Conservation (phyloP, 2,888 invertebrate genomes). For the Gasteruption jaculator region DNA sequence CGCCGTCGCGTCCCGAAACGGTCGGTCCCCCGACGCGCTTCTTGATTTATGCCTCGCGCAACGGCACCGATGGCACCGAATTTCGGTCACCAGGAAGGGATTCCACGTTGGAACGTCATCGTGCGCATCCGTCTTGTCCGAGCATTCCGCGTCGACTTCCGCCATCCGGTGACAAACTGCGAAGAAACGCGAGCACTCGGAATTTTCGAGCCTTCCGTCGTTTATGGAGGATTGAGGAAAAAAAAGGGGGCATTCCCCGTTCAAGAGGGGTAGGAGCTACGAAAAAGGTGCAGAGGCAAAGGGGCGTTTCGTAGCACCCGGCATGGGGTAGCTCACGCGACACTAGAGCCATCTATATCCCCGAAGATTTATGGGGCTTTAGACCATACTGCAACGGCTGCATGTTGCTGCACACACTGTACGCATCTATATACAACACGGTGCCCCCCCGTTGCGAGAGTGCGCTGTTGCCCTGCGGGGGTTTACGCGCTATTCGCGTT, state of each 20-base stretch:
- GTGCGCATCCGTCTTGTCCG: too few relatives aligned
- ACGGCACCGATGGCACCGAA: too few relatives aligned
- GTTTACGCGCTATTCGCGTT: slow-evolving; percentile 51
- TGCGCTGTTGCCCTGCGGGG: slow-evolving; percentile 50
- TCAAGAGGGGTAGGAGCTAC: slow-evolving; percentile 17
- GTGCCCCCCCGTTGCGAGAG: slow-evolving; percentile 47
- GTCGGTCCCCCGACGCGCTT: neutral
- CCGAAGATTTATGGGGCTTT: slow-evolving; percentile 50
- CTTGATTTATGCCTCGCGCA: too few relatives aligned
- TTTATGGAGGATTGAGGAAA: too few relatives aligned
- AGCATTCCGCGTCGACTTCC: too few relatives aligned
- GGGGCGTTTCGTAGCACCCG: slow-evolving; percentile 46
- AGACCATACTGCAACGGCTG: slow-evolving; percentile 48
- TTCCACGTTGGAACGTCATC: too few relatives aligned
- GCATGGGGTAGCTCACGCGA: slow-evolving; percentile 52
- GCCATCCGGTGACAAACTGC: slow-evolving; percentile 17
- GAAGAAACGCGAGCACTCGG: slow-evolving; percentile 1
- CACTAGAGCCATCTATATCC: slow-evolving; percentile 52
- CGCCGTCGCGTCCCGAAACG: slow-evolving; percentile 3
- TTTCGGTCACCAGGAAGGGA: too few relatives aligned
- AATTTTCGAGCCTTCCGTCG: slow-evolving; percentile 15
- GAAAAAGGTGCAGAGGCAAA: slow-evolving; percentile 40
- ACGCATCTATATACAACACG: slow-evolving; percentile 33
- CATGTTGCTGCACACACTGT: slow-evolving; percentile 41
- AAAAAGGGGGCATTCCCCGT: too few relatives aligned